Conservation (phyloP, 1,140 invertebrate species). For the Linepithema humile region DNA sequence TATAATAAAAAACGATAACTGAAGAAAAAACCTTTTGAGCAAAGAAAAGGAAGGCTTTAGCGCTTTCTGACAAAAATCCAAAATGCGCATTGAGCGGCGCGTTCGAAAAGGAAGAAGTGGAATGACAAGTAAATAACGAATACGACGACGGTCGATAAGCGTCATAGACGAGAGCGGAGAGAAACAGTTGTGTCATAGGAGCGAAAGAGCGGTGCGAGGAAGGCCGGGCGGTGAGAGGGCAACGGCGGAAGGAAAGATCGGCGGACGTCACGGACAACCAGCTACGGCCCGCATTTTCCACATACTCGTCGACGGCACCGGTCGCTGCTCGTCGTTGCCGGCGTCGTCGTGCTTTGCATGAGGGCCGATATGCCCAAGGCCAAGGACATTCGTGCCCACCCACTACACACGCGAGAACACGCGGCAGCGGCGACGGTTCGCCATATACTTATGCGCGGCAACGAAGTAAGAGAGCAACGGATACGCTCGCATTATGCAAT, state of each 20-base stretch:
- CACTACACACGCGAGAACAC: conserved; percentile 36
- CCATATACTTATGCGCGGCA: conserved; percentile 40
- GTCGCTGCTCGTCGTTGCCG: conserved; percentile 60
- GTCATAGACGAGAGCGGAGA: neutral
- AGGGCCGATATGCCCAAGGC: conserved; percentile 79
- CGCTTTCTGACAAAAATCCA: conserved; percentile 10
- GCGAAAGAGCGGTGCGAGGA: conserved; percentile 4
- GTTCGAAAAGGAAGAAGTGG: neutral
- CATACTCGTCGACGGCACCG: conserved; percentile 21
- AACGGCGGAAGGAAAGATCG: conserved; percentile 59
- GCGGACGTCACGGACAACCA: conserved; percentile 77
- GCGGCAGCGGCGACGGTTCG: conserved; percentile 19
- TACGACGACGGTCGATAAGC: neutral
- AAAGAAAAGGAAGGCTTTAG: neutral
- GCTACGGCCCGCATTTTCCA: conserved; percentile 80
- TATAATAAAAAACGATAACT: conserved; percentile 9
- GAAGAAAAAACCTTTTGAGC: neutral
- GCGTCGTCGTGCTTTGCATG: conserved; percentile 48
- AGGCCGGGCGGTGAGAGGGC: conserved; percentile 1
- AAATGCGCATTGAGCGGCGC: neutral
- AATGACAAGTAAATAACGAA: neutral
- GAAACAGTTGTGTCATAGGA: neutral
- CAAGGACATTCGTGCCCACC: conserved; percentile 74
- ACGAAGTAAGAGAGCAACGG: conserved; percentile 17
- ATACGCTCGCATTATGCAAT: conserved; percentile 58